Evolutionary conservation across 1,140 invertebrate genomes (phyloP).

Genomic region (Colletes gigas): DNA sequence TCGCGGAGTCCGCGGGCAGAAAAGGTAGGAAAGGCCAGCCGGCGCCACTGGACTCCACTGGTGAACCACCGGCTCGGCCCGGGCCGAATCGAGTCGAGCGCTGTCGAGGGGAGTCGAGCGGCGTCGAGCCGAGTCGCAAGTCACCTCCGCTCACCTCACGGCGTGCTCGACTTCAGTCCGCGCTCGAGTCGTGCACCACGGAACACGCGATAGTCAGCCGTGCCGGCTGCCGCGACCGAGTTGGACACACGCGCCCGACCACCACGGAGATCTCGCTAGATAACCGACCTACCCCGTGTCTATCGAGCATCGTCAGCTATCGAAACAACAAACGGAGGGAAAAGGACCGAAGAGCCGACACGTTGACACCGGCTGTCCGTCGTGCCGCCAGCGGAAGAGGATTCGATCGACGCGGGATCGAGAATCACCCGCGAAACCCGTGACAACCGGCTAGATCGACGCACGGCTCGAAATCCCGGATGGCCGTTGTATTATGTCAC

Average conservation of each 20-base stretch:
- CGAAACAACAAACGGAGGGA: too few relatives aligned
- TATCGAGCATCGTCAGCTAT: not conserved
- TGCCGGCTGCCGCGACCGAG: slow-evolving; percentile 32
- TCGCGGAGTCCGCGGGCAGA: not conserved
- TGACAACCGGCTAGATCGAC: slow-evolving; percentile 7
- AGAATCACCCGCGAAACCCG: not conserved
- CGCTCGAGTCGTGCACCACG: slow-evolving; percentile 63
- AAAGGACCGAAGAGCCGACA: too few relatives aligned
- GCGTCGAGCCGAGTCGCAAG: slow-evolving; percentile 70
- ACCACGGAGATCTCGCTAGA: not conserved
- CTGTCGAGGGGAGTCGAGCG: slow-evolving; percentile 25
- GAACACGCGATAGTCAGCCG: slow-evolving; percentile 46
- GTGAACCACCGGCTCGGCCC: slow-evolving; percentile 33
- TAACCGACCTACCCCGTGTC: not conserved
- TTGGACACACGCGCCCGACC: slow-evolving; percentile 43
- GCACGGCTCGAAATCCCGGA: slow-evolving; percentile 2
- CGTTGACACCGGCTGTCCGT: too few relatives aligned
- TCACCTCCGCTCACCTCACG: slow-evolving; percentile 78
- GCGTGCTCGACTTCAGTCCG: slow-evolving; percentile 57
- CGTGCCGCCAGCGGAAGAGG: too few relatives aligned
- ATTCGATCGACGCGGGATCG: too few relatives aligned
- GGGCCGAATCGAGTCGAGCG: slow-evolving; percentile 32
- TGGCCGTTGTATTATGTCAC: slow-evolving; percentile 72
- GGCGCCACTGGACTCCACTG: slow-evolving; percentile 23
- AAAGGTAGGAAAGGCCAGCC: slow-evolving; percentile 2